Conservation (phyloP, 2,888 invertebrate species). For the Anarsia innoxiella region DNA sequence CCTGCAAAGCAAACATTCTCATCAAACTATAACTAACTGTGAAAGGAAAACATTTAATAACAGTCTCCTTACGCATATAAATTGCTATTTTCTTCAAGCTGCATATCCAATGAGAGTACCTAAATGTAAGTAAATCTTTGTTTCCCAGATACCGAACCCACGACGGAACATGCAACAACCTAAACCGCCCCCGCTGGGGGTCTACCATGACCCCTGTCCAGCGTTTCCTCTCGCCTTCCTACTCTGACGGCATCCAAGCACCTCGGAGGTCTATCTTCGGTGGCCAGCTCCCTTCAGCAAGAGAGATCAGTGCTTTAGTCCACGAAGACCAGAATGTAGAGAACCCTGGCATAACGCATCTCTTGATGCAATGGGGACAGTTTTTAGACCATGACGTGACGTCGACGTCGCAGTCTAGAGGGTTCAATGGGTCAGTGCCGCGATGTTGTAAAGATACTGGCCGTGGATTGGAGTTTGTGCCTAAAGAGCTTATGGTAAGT, state of each 20-base stretch:
- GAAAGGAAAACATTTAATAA: background rate
- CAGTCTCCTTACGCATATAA: no score
- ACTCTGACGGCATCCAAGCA: constrained; percentile 83
- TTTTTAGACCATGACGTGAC: constrained; percentile 92
- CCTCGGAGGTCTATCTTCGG: constrained; percentile 76
- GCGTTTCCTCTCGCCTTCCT: constrained; percentile 86
- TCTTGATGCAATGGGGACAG: constrained; percentile 95
- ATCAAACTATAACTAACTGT: no score
- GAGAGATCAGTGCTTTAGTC: constrained; percentile 80
- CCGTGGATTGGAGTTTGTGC: constrained; percentile 71
- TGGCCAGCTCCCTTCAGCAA: constrained; percentile 81
- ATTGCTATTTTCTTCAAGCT: background rate
- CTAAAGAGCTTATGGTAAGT: constrained; percentile 77
- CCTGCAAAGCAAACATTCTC: no score
- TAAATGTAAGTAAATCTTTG: background rate
- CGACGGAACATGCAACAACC: constrained; percentile 93
- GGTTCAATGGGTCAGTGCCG: constrained; percentile 86
- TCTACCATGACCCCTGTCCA: constrained; percentile 88
- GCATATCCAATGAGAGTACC: background rate
- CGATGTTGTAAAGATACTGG: constrained; percentile 82
- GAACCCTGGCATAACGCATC: constrained; percentile 80
- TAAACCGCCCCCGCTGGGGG: constrained; percentile 84
- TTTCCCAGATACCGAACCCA: constrained; percentile 83
- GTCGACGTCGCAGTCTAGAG: constrained; percentile 83
- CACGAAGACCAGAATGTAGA: constrained; percentile 78